Conservation (phyloP, 2,888 invertebrate species). For the Oscheius sp. region DNA sequence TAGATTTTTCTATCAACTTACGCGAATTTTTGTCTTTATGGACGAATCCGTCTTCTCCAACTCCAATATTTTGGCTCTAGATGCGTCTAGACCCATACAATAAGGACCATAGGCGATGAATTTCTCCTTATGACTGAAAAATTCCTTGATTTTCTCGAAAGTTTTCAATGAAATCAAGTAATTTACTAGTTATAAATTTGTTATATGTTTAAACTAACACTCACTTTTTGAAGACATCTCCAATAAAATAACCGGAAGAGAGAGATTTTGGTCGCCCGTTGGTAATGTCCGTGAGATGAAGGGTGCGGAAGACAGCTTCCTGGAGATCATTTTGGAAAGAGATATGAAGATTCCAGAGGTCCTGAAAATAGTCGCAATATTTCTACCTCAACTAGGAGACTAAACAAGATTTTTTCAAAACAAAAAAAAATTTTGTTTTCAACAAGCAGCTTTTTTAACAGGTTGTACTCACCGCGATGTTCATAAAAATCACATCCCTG, state of each 20-base stretch:
- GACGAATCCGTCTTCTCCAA: slow-evolving; percentile 69
- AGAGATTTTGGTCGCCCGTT: slow-evolving; percentile 41
- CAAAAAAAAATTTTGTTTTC: too few relatives aligned
- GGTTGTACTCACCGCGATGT: slow-evolving; percentile 80
- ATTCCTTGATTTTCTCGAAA: neutral
- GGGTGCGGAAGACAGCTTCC: slow-evolving; percentile 51
- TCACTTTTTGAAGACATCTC: slow-evolving; percentile 82
- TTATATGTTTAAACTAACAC: slow-evolving; percentile 3
- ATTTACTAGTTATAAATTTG: neutral
- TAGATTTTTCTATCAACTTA: slow-evolving; percentile 2
- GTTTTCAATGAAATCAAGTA: too few relatives aligned
- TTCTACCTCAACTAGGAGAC: neutral
- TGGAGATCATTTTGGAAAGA: slow-evolving; percentile 50
- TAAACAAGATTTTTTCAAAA: neutral
- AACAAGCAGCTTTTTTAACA: too few relatives aligned
- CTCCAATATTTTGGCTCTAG: slow-evolving; percentile 86
- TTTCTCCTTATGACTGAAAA: slow-evolving; percentile 81
- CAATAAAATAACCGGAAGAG: slow-evolving; percentile 73
- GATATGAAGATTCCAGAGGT: slow-evolving; percentile 46
- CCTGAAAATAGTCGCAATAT: slow-evolving; percentile 31
- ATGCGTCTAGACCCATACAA: slow-evolving; percentile 89
- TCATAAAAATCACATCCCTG: slow-evolving; percentile 84
- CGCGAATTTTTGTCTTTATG: slow-evolving; percentile 35
- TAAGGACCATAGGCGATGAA: slow-evolving; percentile 94
- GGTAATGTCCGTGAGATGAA: slow-evolving; percentile 34